Percentiles rank a stretch among this genome's conserved stretches.
Conservation (phyloP, 2,113 vertebrate species). For the Empidonax traillii region DNA sequence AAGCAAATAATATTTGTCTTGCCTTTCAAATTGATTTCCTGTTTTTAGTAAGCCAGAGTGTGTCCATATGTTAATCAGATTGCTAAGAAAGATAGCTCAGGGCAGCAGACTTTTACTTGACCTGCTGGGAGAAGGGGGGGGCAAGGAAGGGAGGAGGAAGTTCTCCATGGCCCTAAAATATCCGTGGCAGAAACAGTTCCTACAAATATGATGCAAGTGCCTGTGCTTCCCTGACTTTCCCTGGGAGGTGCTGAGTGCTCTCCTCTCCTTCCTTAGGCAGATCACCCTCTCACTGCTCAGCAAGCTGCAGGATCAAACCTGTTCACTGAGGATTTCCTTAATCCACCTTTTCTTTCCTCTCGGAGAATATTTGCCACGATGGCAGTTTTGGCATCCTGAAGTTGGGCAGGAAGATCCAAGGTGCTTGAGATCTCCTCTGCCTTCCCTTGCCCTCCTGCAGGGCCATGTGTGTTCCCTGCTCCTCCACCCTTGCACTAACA, state of each 20-base stretch:
- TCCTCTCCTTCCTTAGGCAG: background rate
- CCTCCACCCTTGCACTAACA: rapidly evolving
- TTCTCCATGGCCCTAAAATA: background rate
- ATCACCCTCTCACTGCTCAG: background rate
- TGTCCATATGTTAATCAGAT: slow-evolving; percentile 75
- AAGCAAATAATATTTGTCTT: slow-evolving; percentile 70
- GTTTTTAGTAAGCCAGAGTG: slow-evolving; percentile 50
- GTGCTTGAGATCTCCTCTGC: background rate
- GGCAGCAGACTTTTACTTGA: slow-evolving; percentile 42
- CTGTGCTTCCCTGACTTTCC: background rate
- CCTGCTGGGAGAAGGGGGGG: slow-evolving; percentile 1
- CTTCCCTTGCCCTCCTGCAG: background rate
- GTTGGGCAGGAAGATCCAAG: background rate
- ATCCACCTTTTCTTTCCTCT: background rate
- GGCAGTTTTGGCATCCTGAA: rapidly evolving
- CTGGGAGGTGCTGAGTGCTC: background rate
- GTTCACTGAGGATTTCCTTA: background rate
- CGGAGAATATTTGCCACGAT: background rate
- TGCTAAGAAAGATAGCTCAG: slow-evolving; percentile 45
- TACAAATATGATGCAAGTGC: background rate
- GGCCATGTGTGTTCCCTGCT: background rate
- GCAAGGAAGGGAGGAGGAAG: background rate
- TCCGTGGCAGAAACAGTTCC: background rate
- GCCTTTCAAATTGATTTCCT: slow-evolving; percentile 69
- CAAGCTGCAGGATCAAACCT: background rate